Conservation (phyloP, 2,113 vertebrate species). For the Zosterops pallidus region DNA sequence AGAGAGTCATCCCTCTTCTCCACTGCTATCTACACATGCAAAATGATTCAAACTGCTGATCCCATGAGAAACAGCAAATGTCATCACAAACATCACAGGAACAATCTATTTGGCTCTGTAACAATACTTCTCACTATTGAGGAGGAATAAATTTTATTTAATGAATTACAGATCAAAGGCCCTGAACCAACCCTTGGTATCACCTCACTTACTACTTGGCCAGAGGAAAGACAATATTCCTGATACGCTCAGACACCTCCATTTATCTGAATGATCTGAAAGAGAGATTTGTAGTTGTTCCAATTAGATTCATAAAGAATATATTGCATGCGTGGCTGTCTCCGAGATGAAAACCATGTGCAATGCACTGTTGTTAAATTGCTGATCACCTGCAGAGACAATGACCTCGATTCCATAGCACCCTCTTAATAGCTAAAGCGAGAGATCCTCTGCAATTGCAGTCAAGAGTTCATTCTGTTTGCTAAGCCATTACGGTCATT, state of each 20-base stretch:
- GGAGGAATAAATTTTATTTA: neutral
- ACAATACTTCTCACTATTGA: neutral
- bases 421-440: neutral
- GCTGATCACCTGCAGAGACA: constrained; percentile 50
- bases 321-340: neutral
- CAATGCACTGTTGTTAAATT: neutral
- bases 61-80: neutral
- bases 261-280: neutral
- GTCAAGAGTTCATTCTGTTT: constrained; percentile 40
- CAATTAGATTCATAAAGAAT: neutral
- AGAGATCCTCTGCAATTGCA: neutral
- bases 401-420: neutral
- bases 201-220: neutral
- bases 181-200: neutral
- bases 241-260: neutral
- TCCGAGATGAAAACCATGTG: neutral
- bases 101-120: neutral
- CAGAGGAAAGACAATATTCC: neutral
- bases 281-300: neutral
- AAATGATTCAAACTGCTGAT: neutral
- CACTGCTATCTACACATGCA: neutral
- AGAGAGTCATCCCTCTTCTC: neutral
- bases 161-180: constrained; percentile 23
- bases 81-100: neutral
- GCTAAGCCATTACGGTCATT: constrained; percentile 12